Conservation (phyloP, 2,113 vertebrate genomes). For the Parus major region DNA sequence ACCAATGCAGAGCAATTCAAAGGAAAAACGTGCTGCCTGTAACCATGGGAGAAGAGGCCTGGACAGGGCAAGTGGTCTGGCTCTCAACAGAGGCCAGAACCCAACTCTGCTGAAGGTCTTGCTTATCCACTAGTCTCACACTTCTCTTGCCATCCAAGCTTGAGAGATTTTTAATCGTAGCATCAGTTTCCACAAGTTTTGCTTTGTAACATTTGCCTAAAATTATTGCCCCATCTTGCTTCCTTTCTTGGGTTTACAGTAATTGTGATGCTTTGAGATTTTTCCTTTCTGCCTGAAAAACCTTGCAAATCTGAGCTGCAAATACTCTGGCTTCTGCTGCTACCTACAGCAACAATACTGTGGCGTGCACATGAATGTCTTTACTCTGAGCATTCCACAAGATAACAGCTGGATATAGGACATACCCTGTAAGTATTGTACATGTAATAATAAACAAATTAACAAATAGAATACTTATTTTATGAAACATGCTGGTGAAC, state of each 20-base stretch:
- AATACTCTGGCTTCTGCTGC: background rate
- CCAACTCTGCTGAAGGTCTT: background rate
- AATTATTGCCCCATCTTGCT: background rate
- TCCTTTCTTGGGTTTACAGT: background rate
- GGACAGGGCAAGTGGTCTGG: background rate
- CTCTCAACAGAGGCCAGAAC: background rate
- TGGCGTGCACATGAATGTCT: background rate
- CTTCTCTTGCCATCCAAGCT: background rate
- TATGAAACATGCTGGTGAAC: background rate
- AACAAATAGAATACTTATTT: background rate
- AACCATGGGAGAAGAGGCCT: background rate
- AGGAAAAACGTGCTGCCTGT: background rate
- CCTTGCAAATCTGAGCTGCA: background rate
- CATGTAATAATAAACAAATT: background rate
- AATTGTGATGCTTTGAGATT: background rate
- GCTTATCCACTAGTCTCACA: background rate
- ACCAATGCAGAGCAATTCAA: background rate
- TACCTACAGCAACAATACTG: background rate
- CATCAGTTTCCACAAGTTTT: fast-evolving
- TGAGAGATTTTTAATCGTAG: background rate
- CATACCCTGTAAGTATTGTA: background rate
- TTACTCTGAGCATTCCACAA: background rate
- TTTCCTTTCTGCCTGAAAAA: background rate
- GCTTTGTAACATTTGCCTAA: background rate
- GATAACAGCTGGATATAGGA: background rate